Evolutionary conservation across 2,797 vertebrate genomes (phyloP).

Genomic region (Peromyscus attwateri): DNA sequence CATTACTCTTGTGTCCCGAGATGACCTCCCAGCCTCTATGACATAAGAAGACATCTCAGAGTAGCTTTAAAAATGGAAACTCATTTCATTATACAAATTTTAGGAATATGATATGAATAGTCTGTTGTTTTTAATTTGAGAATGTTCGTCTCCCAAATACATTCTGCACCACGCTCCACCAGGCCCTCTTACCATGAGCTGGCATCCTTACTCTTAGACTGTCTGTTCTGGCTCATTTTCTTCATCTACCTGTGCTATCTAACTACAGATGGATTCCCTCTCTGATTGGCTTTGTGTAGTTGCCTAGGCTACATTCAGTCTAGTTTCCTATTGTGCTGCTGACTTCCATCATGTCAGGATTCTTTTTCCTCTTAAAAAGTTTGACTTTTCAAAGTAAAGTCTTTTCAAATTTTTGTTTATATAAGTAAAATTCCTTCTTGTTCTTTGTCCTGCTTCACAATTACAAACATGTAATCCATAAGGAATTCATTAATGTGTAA

Average conservation of each 20-base stretch:
- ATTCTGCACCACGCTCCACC: background rate
- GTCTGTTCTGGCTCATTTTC: conserved; percentile 34
- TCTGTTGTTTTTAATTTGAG: conserved; percentile 74
- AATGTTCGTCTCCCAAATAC: background rate
- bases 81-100: conserved; percentile 70
- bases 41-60: conserved; percentile 68
- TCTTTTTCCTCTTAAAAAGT: background rate
- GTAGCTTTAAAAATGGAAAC: conserved; percentile 72
- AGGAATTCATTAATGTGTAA: conserved; percentile 85
- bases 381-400: conserved; percentile 65
- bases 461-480: conserved; percentile 80
- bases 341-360: conserved; percentile 15
- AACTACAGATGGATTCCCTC: background rate
- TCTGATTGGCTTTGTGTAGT: background rate
- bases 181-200: background rate
- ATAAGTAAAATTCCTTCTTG: conserved; percentile 68
- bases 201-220: background rate
- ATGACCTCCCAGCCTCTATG: conserved; percentile 74
- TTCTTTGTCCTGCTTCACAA: conserved; percentile 73
- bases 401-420: conserved; percentile 60
- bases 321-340: conserved; percentile 66
- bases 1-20: conserved; percentile 59
- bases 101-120: conserved; percentile 68
- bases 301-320: conserved; percentile 38
- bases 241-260: background rate